phyloP scores from a whole-genome alignment of 2,113 vertebrate species.

The Salminus brasiliensis region DNA sequence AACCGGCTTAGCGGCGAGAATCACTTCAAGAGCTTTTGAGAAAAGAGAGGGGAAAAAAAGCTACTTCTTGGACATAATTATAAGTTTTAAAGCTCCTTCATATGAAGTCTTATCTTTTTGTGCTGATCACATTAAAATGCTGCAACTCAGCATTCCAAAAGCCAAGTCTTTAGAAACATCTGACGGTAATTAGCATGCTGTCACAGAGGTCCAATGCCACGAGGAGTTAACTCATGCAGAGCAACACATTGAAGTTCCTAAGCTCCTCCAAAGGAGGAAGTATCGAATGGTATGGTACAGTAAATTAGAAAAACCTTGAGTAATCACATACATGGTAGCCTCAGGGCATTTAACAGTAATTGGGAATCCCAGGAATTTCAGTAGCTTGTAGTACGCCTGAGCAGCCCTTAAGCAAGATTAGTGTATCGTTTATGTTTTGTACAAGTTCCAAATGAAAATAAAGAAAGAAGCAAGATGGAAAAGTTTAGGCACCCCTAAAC shows the following conservation, averaged over 20 bases:
- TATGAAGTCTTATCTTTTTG: background rate
- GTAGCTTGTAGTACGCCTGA: background rate
- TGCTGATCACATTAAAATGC: background rate
- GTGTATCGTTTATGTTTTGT: too few relatives aligned
- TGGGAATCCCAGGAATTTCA: background rate
- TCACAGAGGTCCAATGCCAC: background rate
- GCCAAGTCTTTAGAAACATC: background rate
- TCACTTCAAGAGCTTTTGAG: background rate
- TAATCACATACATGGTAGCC: background rate
- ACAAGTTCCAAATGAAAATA: too few relatives aligned
- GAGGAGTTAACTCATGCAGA: background rate
- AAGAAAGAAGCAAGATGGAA: too few relatives aligned
- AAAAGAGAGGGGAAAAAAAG: too few relatives aligned
- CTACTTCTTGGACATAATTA: background rate
- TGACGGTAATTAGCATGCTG: background rate
- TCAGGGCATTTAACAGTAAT: background rate
- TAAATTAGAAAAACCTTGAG: background rate
- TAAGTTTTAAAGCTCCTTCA: background rate
- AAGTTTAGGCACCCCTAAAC: too few relatives aligned
- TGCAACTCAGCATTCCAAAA: slow-evolving; percentile 20
- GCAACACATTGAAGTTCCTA: background rate
- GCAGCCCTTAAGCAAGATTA: too few relatives aligned
- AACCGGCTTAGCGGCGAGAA: background rate
- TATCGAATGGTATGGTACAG: background rate
- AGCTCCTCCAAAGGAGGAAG: background rate